phyloP scores from a whole-genome alignment of 2,888 invertebrate genomes.

The Nebria salina region DNA sequence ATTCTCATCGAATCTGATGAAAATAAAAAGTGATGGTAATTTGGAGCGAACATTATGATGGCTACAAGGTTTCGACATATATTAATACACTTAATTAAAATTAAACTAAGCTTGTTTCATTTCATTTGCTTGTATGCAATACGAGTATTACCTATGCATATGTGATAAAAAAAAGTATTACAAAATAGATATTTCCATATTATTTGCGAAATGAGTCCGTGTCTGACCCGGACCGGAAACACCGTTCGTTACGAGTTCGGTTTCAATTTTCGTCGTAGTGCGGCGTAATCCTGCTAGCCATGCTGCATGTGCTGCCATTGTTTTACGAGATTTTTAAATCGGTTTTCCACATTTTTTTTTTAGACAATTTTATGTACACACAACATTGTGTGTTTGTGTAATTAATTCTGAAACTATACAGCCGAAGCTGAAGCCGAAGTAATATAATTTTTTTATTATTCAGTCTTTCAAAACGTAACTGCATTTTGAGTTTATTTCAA shows the following conservation, averaged over 20 bases:
- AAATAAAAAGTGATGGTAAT: background rate
- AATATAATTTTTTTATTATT: background rate
- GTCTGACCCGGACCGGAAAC: background rate
- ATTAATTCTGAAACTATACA: constrained; percentile 31
- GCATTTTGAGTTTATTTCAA: too few species aligned
- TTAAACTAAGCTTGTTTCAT: too few species aligned
- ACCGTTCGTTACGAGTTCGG: constrained; percentile 13
- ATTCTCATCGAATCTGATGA: background rate
- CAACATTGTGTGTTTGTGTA: constrained; percentile 22
- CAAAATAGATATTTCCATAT: background rate
- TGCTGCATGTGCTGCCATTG: constrained; percentile 1
- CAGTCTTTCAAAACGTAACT: too few species aligned
- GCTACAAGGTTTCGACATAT: background rate
- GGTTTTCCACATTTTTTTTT: constrained; percentile 15
- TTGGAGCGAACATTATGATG: background rate
- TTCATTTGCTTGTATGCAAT: too few species aligned
- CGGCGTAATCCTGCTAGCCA: background rate
- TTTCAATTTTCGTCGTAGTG: constrained; percentile 16
- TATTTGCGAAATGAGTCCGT: background rate
- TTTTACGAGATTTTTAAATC: constrained; percentile 1
- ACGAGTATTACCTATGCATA: too few species aligned
- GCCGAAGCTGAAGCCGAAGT: constrained; percentile 16
- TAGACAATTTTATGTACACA: constrained; percentile 33
- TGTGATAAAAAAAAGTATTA: too few species aligned
- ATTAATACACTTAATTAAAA: too few species aligned